Evolutionary conservation across 2,888 invertebrate genomes (phyloP).

Genomic region (Cataglyphis livida): DNA sequence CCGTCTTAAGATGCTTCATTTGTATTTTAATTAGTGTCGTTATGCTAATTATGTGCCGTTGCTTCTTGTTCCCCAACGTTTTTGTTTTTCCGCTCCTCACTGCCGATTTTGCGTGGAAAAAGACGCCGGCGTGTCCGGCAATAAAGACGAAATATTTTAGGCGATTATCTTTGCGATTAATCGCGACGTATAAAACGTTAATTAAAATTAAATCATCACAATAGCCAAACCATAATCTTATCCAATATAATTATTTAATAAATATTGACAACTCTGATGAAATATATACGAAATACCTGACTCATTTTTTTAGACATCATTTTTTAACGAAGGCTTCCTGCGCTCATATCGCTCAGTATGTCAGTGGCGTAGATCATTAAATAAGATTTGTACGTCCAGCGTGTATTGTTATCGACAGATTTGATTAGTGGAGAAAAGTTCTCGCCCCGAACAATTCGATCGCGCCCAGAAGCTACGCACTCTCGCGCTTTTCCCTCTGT

Average conservation of each 20-base stretch:
- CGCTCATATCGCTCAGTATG: constrained; percentile 24
- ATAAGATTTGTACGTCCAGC: constrained; percentile 53
- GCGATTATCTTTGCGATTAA: constrained; percentile 41
- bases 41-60: constrained; percentile 86
- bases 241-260: neutral
- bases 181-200: constrained; percentile 8
- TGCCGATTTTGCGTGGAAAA: constrained; percentile 52
- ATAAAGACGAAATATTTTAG: constrained; percentile 46
- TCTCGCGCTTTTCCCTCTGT: constrained; percentile 57
- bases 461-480: constrained; percentile 49
- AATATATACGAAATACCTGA: neutral
- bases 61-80: constrained; percentile 81
- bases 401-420: constrained; percentile 55
- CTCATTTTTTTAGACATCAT: neutral
- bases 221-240: neutral
- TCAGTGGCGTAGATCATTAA: constrained; percentile 51
- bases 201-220: constrained; percentile 11
- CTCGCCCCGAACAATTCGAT: constrained; percentile 59
- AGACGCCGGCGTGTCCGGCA: constrained; percentile 35
- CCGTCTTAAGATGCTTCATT: constrained; percentile 90
- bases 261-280: neutral
- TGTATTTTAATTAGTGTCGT: constrained; percentile 91
- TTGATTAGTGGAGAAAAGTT: constrained; percentile 56
- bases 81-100: constrained; percentile 71
- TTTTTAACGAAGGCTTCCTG: constrained; percentile 12